Evolutionary conservation across 1,140 invertebrate genomes (phyloP).

Genomic region (Temnothorax longispinosus): DNA sequence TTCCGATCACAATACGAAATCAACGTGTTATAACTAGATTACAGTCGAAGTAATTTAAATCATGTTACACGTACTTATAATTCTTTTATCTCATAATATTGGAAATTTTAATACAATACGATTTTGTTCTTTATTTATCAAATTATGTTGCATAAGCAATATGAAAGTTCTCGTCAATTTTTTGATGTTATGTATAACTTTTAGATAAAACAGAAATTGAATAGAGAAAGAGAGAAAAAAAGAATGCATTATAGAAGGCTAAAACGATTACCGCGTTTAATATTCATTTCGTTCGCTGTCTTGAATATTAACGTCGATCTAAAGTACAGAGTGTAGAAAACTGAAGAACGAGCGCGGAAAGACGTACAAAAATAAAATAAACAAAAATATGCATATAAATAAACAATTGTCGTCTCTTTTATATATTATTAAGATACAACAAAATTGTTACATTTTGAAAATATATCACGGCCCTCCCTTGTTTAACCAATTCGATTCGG

Average conservation of each 20-base stretch:
- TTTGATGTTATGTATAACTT: slow-evolving; percentile 19
- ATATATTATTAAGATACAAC: neutral
- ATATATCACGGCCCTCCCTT: neutral
- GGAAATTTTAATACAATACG: neutral
- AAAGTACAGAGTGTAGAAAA: slow-evolving; percentile 37
- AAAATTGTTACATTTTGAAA: slow-evolving; percentile 12
- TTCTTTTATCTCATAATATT: neutral
- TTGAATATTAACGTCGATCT: slow-evolving; percentile 81
- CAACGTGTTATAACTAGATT: neutral
- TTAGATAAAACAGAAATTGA: slow-evolving; percentile 25
- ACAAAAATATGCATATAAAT: neutral
- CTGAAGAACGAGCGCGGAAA: neutral
- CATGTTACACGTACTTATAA: neutral
- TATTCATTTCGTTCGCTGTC: slow-evolving; percentile 81
- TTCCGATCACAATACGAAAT: neutral
- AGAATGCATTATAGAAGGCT: slow-evolving; percentile 64
- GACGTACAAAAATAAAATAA: slow-evolving; percentile 16
- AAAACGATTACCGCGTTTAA: slow-evolving; percentile 83
- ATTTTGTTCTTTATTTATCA: slow-evolving; percentile 16
- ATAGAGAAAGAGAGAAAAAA: neutral
- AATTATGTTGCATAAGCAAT: neutral
- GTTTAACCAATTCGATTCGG: neutral
- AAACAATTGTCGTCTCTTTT: neutral
- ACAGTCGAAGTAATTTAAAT: neutral
- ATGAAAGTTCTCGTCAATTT: neutral